Conservation (phyloP, 1,140 invertebrate genomes). For the Listronotus bonariensis region DNA sequence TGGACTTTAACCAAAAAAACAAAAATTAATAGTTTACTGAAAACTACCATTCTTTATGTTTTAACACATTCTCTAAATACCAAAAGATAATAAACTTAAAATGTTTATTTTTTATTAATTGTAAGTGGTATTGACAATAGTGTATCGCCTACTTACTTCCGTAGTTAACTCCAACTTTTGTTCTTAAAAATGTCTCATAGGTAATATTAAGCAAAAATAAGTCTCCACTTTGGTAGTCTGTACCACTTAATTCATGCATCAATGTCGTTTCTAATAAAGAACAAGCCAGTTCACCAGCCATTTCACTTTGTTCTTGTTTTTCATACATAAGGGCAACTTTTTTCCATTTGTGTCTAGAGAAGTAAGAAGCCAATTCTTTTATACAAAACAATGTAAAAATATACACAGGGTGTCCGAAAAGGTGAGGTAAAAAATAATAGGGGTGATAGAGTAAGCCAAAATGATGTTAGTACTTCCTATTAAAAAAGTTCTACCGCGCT, state of each 20-base stretch:
- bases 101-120: too few species aligned
- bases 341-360: constrained; percentile 68
- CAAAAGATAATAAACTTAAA: too few species aligned
- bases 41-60: too few species aligned
- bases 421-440: too few species aligned
- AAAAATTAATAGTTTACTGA: too few species aligned
- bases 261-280: constrained; percentile 72
- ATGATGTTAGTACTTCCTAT: too few species aligned
- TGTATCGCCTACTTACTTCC: constrained; percentile 55
- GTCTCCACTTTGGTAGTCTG: constrained; percentile 59
- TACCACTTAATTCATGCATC: constrained; percentile 64
- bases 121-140: not conserved
- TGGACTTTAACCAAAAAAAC: too few species aligned
- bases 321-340: constrained; percentile 75
- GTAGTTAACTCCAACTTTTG: constrained; percentile 58
- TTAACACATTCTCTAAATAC: too few species aligned
- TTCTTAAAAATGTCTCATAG: constrained; percentile 54
- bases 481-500: too few species aligned
- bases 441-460: not conserved
- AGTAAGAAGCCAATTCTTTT: not conserved
- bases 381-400: not conserved
- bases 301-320: constrained; percentile 65
- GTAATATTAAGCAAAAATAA: constrained; percentile 59
- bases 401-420: too few species aligned
- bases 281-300: constrained; percentile 69